Evolutionary conservation across 2,113 vertebrate species (phyloP).

Genomic region (Verasper variegatus): DNA sequence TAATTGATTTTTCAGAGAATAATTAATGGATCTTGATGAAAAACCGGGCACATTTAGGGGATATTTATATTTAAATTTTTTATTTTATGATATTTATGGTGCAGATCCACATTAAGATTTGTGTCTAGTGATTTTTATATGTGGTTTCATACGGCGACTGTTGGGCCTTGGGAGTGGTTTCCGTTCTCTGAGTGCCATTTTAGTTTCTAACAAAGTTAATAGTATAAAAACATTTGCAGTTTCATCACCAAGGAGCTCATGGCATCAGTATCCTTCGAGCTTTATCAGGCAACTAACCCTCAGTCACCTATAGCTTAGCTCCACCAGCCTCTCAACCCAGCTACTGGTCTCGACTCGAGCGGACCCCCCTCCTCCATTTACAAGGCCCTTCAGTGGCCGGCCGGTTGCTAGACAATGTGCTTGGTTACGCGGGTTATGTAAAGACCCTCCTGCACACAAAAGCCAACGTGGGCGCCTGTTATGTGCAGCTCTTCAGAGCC

Average conservation of each 20-base stretch:
- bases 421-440: conserved; percentile 87
- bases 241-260: background rate
- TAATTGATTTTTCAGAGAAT: too few relatives aligned
- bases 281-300: conserved; percentile 71
- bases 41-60: too few relatives aligned
- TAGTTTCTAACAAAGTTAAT: too few relatives aligned
- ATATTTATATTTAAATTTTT: too few relatives aligned
- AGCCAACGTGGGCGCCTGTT: conserved; percentile 81
- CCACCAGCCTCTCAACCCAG: conserved; percentile 63
- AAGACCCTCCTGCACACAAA: conserved; percentile 86
- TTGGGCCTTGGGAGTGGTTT: background rate
- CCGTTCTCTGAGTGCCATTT: too few relatives aligned
- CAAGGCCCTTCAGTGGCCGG: conserved; percentile 76
- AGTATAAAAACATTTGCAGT: too few relatives aligned
- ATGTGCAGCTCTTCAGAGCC: conserved; percentile 81
- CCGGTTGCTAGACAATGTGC: conserved; percentile 86
- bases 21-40: too few relatives aligned
- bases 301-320: conserved; percentile 62
- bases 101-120: background rate
- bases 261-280: conserved; percentile 50
- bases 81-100: too few relatives aligned
- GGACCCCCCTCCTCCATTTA: conserved; percentile 66
- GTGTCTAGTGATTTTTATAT: background rate
- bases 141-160: background rate
- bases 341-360: conserved; percentile 60